Percentiles rank a stretch among this genome's conserved stretches.
These are phyloP conservation scores for Beris chalybata DNA, from an alignment of 2,888 invertebrate species.

Conservation along the genomic window DNA sequence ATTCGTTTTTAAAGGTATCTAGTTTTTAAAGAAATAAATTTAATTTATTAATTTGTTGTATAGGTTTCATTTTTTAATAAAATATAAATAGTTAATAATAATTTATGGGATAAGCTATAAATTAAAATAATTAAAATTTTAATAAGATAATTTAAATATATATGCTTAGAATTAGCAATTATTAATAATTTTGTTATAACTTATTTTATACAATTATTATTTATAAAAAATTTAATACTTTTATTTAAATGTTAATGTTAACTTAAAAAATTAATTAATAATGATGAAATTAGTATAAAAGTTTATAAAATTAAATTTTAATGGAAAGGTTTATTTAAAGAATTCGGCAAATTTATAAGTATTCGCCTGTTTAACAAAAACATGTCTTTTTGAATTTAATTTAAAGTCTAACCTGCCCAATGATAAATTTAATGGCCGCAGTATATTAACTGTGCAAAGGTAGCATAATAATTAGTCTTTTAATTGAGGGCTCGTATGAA, in stretches of 20 bases:
- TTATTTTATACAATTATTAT: conserved; percentile 58
- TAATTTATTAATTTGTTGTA: conserved; percentile 54
- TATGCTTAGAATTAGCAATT: conserved; percentile 64
- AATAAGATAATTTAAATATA: conserved; percentile 55
- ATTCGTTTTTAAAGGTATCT: conserved; percentile 69
- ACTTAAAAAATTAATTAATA: conserved; percentile 57
- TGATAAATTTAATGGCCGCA: conserved; percentile 80
- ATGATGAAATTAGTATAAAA: conserved; percentile 65
- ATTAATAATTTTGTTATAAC: conserved; percentile 58
- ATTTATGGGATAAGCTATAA: conserved; percentile 65
- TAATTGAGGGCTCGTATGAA: conserved; percentile 79
- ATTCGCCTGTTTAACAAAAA: conserved; percentile 78
- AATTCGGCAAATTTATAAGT: conserved; percentile 65
- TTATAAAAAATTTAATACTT: conserved; percentile 54
- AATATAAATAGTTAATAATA: conserved; percentile 55
- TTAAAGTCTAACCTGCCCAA: conserved; percentile 70
- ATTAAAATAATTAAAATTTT: conserved; percentile 59
- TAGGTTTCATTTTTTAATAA: conserved; percentile 49
- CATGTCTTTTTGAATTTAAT: conserved; percentile 68
- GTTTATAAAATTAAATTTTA: conserved; percentile 42
- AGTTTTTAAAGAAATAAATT: conserved; percentile 68
- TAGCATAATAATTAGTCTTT: conserved; percentile 80
- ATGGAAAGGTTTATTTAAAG: conserved; percentile 58
- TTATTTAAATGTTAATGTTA: conserved; percentile 56
- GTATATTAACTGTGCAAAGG: conserved; percentile 78